A percentile compares a stretch with the other conserved stretches of the same genome.
phyloP scores from a whole-genome alignment of 64 coral and sea anemone species.

The Stylophora pistillata region DNA sequence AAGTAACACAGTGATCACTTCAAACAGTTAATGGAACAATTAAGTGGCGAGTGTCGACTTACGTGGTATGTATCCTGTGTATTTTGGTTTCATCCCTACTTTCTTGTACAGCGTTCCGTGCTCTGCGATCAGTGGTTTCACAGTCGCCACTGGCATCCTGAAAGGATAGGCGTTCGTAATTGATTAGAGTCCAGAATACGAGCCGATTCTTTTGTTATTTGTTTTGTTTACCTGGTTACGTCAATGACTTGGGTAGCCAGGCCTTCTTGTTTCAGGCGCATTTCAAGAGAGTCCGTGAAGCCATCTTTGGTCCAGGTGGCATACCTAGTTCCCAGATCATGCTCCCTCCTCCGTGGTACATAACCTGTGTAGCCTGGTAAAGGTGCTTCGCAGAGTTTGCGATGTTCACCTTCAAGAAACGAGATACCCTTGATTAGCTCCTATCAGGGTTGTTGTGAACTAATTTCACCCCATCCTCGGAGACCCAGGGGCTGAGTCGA shows the following conservation, averaged over 20 bases:
- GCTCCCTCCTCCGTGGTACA: conserved; percentile 75
- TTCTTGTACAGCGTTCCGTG: conserved; percentile 80
- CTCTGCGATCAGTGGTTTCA: conserved; percentile 53
- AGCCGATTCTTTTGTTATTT: background rate
- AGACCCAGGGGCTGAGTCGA: too few species aligned
- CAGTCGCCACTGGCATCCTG: conserved; percentile 45
- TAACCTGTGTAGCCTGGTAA: conserved; percentile 88
- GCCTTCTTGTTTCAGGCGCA: conserved; percentile 79
- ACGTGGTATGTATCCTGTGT: conserved; percentile 95
- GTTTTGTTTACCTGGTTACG: conserved; percentile 32
- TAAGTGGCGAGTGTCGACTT: conserved; percentile 3
- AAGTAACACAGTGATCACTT: too few species aligned
- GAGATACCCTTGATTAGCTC: background rate
- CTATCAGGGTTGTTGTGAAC: too few species aligned
- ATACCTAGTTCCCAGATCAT: conserved; percentile 85
- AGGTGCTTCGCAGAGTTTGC: conserved; percentile 78
- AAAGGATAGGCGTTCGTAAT: background rate
- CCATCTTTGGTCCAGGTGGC: conserved; percentile 76
- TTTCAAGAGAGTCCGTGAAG: conserved; percentile 80
- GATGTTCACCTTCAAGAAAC: conserved; percentile 63
- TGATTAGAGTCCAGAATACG: background rate
- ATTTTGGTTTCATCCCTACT: conserved; percentile 89
- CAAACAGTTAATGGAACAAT: background rate
- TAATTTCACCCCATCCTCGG: too few species aligned
- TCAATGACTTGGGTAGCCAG: conserved; percentile 68